Conservation (phyloP, 2,797 vertebrate species). For the Spea hammondii region DNA sequence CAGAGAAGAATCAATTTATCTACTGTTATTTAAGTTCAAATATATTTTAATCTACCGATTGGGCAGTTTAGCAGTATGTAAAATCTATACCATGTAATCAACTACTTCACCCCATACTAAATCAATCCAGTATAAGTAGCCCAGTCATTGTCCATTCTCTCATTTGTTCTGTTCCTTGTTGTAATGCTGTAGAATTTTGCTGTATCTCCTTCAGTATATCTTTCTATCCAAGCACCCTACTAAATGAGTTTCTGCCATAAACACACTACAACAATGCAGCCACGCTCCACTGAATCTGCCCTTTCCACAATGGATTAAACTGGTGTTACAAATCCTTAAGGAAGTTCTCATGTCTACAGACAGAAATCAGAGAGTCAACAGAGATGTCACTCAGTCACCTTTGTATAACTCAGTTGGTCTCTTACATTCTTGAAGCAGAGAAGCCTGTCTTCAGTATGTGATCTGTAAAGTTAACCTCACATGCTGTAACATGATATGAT, state of each 20-base stretch:
- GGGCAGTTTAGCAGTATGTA: no score
- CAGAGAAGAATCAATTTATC: no score
- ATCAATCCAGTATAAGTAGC: no score
- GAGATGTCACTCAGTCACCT: not conserved
- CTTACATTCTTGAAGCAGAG: not conserved
- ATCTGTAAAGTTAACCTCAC: not conserved
- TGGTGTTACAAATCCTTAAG: not conserved
- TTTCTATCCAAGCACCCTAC: not conserved
- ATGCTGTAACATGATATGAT: slow-evolving; percentile 21
- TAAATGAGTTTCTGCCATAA: slow-evolving; percentile 8
- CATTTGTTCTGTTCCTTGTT: no score
- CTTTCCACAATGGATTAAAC: not conserved
- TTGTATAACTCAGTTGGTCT: not conserved
- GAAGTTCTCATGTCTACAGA: not conserved
- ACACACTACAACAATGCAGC: not conserved
- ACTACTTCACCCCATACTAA: no score
- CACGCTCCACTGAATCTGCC: not conserved
- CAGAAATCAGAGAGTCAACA: not conserved
- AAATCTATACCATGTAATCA: no score
- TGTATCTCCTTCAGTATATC: no score
- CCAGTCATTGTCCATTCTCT: no score
- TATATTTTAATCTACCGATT: no score
- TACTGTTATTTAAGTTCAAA: no score
- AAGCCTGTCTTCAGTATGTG: not conserved
- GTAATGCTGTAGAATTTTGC: no score